These are phyloP conservation scores for Boloria euphrosyne DNA, from an alignment of 2,888 invertebrate species.

Conservation along the genomic window DNA sequence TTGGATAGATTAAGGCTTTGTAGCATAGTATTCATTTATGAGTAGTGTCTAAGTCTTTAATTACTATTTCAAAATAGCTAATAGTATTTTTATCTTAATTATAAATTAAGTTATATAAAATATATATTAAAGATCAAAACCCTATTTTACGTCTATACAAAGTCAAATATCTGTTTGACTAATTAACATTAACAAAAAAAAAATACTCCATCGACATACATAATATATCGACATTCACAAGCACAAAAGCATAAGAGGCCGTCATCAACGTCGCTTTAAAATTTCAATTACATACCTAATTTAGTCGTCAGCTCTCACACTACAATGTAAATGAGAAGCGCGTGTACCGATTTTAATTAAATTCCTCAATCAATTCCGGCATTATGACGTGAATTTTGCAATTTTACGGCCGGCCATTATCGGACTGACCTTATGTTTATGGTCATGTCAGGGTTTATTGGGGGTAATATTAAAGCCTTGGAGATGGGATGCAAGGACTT, in stretches of 20 bases:
- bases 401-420: constrained; percentile 44
- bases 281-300: constrained; percentile 6
- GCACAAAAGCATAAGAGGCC: background rate
- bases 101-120: too few relatives aligned
- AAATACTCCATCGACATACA: background rate
- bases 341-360: constrained; percentile 52
- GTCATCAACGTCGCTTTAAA: background rate
- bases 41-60: too few relatives aligned
- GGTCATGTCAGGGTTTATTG: constrained; percentile 36
- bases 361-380: constrained; percentile 49
- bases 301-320: constrained; percentile 11
- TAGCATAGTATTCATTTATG: too few relatives aligned
- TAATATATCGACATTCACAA: background rate
- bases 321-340: constrained; percentile 29
- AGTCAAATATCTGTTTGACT: too few relatives aligned
- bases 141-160: too few relatives aligned
- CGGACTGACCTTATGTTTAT: constrained; percentile 38
- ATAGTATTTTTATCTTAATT: too few relatives aligned
- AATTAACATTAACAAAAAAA: too few relatives aligned
- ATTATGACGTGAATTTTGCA: constrained; percentile 46
- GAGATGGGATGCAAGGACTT: constrained; percentile 11
- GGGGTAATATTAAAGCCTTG: constrained; percentile 29
- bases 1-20: too few relatives aligned
- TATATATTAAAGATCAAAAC: too few relatives aligned
- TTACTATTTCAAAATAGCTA: too few relatives aligned